phyloP scores from a whole-genome alignment of 2,113 vertebrate species.

The Donacobius atricapilla region DNA sequence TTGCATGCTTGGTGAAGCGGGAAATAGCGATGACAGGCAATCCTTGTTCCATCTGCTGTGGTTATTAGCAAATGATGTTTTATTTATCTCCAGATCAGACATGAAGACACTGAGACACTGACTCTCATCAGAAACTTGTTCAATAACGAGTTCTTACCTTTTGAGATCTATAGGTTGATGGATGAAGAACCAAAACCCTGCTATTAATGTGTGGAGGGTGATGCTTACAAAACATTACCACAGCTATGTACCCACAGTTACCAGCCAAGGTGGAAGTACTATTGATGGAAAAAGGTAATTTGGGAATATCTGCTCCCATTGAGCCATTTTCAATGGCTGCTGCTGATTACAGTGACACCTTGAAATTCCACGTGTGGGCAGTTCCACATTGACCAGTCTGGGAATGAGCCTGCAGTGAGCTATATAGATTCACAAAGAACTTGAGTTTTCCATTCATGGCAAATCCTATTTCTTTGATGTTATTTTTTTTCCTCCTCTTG shows the following conservation, averaged over 20 bases:
- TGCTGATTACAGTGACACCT: not conserved
- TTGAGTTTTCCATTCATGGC: not conserved
- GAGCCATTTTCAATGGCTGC: not conserved
- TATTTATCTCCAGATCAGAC: conserved; percentile 47
- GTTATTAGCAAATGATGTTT: conserved; percentile 58
- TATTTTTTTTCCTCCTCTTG: not conserved
- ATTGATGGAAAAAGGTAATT: not conserved
- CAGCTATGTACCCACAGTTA: not conserved
- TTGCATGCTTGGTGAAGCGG: conserved; percentile 40
- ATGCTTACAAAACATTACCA: not conserved
- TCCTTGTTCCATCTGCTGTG: conserved; percentile 44
- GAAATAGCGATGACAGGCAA: conserved; percentile 30
- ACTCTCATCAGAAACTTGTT: not conserved
- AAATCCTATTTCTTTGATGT: not conserved
- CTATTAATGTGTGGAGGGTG: not conserved
- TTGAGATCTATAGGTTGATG: not conserved
- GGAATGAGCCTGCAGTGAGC: not conserved
- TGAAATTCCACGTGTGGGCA: not conserved
- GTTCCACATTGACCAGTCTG: not conserved
- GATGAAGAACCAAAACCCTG: not conserved
- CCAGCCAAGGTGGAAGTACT: not conserved
- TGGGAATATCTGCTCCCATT: not conserved
- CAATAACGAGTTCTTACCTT: not conserved
- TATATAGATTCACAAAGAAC: not conserved
- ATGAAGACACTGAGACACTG: not conserved